phyloP scores from a whole-genome alignment of 2,113 vertebrate genomes.

The Chrysemys picta region DNA sequence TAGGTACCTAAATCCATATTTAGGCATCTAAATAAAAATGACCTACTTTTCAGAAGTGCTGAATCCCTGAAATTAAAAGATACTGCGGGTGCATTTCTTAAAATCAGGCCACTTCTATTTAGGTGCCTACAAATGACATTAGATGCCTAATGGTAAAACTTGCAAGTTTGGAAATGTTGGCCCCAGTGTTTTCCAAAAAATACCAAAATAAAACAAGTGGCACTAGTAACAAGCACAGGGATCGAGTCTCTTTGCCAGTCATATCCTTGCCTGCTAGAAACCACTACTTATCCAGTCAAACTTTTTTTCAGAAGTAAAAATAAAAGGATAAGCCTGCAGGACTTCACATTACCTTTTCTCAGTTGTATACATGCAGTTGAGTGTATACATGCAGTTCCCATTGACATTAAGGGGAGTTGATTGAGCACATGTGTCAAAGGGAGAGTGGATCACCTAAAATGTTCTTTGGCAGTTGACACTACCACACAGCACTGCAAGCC shows the following conservation, averaged over 20 bases:
- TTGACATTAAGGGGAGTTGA: background rate
- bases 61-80: background rate
- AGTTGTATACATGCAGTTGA: too few relatives aligned
- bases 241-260: background rate
- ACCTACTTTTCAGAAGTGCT: background rate
- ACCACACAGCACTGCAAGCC: conserved; percentile 57
- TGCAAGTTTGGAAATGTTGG: background rate
- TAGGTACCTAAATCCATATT: conserved; percentile 1
- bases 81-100: background rate
- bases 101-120: background rate
- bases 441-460: background rate
- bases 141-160: background rate
- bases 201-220: conserved; percentile 14
- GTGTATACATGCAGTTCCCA: rapidly evolving
- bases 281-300: background rate
- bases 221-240: background rate
- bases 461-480: conserved; percentile 41
- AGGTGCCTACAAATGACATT: background rate
- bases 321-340: background rate
- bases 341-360: background rate
- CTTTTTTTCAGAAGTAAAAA: background rate
- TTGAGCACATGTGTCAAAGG: background rate
- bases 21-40: background rate
- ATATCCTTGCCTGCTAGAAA: background rate
- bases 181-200: background rate